Conservation (phyloP, 2,888 invertebrate genomes). For the Chamaedrilus cognettii region DNA sequence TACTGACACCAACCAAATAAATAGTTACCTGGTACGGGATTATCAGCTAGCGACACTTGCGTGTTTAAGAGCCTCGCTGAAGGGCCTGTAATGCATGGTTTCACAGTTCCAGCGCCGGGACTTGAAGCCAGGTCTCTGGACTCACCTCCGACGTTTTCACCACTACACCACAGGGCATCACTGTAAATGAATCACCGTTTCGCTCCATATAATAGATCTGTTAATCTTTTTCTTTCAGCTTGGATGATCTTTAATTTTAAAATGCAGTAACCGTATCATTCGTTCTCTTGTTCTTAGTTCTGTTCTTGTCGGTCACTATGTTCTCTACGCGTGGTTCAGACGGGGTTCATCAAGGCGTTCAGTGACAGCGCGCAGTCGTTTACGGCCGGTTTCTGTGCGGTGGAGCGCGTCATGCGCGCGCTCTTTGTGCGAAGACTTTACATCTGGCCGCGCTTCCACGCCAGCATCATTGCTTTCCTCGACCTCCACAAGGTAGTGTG, state of each 20-base stretch:
- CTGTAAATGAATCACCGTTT: not conserved
- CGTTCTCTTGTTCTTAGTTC: no score
- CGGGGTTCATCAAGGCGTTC: slow-evolving; percentile 88
- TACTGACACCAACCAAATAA: no score
- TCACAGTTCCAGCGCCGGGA: no score
- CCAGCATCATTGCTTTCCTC: slow-evolving; percentile 67
- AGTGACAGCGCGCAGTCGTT: slow-evolving; percentile 87
- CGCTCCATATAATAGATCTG: not conserved
- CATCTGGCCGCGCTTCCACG: slow-evolving; percentile 89
- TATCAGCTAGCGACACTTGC: no score
- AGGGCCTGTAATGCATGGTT: no score
- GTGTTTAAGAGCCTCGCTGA: no score
- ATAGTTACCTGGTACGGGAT: no score
- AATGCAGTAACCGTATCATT: no score
- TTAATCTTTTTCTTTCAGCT: not conserved
- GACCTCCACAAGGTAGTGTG: slow-evolving; percentile 65
- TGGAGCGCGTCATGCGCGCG: slow-evolving; percentile 90
- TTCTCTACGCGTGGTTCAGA: no score
- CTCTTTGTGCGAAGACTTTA: slow-evolving; percentile 88
- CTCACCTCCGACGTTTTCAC: not conserved
- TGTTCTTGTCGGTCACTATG: no score
- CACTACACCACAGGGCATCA: no score
- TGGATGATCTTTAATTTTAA: not conserved
- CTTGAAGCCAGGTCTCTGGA: no score
- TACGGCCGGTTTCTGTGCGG: slow-evolving; percentile 85